phyloP scores from a whole-genome alignment of 2,888 invertebrate species.

The Tenthredo distinguenda region DNA sequence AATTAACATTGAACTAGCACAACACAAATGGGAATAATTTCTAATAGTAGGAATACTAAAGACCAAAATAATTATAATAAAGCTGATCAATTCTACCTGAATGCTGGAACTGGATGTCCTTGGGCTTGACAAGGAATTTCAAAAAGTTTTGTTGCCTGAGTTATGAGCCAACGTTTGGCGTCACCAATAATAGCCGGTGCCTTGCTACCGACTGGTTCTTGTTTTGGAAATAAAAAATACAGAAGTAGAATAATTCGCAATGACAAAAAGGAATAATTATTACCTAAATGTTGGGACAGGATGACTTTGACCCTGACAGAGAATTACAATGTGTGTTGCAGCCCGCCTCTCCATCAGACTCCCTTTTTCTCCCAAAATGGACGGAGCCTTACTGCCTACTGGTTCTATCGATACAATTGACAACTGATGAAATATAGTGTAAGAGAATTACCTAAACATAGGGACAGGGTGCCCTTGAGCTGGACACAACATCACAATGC shows the following conservation, averaged over 20 bases:
- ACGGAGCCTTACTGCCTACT: slow-evolving; percentile 80
- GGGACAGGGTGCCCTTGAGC: slow-evolving; percentile 86
- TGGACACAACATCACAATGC: slow-evolving; percentile 84
- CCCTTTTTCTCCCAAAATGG: slow-evolving; percentile 79
- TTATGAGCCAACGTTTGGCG: slow-evolving; percentile 74
- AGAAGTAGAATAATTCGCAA: slow-evolving; percentile 18
- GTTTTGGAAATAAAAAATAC: slow-evolving; percentile 26
- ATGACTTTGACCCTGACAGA: slow-evolving; percentile 84
- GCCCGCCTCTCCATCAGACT: slow-evolving; percentile 77
- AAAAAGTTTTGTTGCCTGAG: slow-evolving; percentile 76
- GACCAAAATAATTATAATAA: slow-evolving; percentile 53
- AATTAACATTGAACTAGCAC: slow-evolving; percentile 50
- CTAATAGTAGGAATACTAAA: slow-evolving; percentile 59
- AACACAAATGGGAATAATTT: slow-evolving; percentile 53
- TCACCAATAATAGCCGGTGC: slow-evolving; percentile 75
- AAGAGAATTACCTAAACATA: slow-evolving; percentile 79
- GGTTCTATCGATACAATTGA: slow-evolving; percentile 77
- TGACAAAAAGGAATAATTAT: slow-evolving; percentile 60
- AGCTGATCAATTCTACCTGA: slow-evolving; percentile 82
- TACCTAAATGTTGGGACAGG: slow-evolving; percentile 87
- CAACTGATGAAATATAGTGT: slow-evolving; percentile 41
- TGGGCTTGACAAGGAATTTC: slow-evolving; percentile 86
- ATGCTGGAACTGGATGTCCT: slow-evolving; percentile 85
- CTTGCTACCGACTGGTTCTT: slow-evolving; percentile 76
- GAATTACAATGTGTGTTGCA: slow-evolving; percentile 78